A percentile compares a stretch with the other conserved stretches of the same genome.
Evolutionary conservation across 2,113 vertebrate species (phyloP).

Genomic region (Vireo altiloquus): DNA sequence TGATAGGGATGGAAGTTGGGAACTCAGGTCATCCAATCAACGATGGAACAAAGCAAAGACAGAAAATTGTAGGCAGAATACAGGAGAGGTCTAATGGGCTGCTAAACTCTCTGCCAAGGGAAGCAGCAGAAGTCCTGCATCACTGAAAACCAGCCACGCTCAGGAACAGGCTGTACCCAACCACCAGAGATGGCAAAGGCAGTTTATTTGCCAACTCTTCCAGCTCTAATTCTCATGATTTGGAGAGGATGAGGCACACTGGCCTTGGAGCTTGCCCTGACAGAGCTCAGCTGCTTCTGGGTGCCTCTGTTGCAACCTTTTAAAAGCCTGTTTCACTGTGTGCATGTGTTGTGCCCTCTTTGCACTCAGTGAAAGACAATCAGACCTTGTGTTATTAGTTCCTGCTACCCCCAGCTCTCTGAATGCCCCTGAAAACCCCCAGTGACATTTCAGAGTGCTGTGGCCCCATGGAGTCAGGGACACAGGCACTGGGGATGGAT

Average conservation of each 20-base stretch:
- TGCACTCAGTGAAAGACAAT: neutral
- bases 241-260: neutral
- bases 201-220: neutral
- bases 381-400: neutral
- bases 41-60: neutral
- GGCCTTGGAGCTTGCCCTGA: neutral
- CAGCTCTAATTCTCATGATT: neutral
- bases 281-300: neutral
- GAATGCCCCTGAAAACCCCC: neutral
- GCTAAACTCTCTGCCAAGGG: neutral
- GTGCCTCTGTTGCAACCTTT: neutral
- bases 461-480: rapidly evolving
- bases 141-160: neutral
- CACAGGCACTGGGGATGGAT: rapidly evolving
- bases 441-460: neutral
- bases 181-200: neutral
- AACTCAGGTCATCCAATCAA: neutral
- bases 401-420: neutral
- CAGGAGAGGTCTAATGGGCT: slow-evolving; percentile 20
- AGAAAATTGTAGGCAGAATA: neutral
- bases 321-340: neutral
- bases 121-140: slow-evolving; percentile 18
- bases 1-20: neutral
- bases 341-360: rapidly evolving
- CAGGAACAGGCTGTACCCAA: slow-evolving; percentile 31